Conservation (phyloP, 2,888 invertebrate species). For the Ecdyonurus torrentis region DNA sequence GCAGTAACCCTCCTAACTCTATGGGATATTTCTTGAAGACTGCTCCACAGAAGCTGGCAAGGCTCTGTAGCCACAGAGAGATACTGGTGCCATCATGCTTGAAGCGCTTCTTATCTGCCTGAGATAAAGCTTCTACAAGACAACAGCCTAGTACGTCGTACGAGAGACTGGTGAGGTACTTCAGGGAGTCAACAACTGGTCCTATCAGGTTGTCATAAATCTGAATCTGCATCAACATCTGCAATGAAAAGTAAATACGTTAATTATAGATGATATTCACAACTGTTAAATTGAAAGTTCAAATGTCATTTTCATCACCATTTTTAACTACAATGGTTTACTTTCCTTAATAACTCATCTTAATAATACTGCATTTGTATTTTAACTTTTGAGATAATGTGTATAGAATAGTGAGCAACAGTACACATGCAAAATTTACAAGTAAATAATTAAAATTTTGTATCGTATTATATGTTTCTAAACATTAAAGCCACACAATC, state of each 20-base stretch:
- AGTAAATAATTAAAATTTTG: background rate
- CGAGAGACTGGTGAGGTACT: slow-evolving; percentile 86
- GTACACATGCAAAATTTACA: too few species aligned
- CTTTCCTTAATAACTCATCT: too few species aligned
- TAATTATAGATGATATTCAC: background rate
- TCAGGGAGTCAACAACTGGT: slow-evolving; percentile 94
- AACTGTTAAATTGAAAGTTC: slow-evolving; percentile 7
- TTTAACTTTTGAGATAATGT: too few species aligned
- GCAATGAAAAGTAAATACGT: slow-evolving; percentile 13
- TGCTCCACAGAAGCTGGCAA: slow-evolving; percentile 89
- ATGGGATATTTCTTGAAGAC: slow-evolving; percentile 96
- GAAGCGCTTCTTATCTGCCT: slow-evolving; percentile 50
- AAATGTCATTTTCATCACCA: slow-evolving; percentile 3
- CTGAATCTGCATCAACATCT: slow-evolving; percentile 67
- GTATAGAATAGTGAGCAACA: too few species aligned
- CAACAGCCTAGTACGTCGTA: slow-evolving; percentile 94
- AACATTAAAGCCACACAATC: background rate
- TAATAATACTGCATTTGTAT: too few species aligned
- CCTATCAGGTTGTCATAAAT: slow-evolving; percentile 85
- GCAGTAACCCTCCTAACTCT: slow-evolving; percentile 85
- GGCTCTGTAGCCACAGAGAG: slow-evolving; percentile 84
- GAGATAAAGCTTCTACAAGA: slow-evolving; percentile 78
- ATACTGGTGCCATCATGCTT: slow-evolving; percentile 84
- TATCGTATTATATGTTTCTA: background rate
- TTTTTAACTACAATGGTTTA: too few species aligned